Conservation (phyloP, 2,888 invertebrate genomes). For the Cetonia aurata region DNA sequence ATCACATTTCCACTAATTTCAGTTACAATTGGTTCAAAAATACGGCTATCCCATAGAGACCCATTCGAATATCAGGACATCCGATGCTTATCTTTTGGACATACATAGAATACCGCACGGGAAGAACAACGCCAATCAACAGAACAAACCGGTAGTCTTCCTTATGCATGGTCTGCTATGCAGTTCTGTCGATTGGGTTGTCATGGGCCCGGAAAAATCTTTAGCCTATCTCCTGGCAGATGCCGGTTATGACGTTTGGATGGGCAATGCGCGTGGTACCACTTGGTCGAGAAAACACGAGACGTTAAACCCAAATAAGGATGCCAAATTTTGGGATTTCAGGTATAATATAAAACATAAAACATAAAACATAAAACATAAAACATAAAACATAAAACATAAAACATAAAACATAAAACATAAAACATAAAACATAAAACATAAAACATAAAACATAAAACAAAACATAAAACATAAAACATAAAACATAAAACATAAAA, state of each 20-base stretch:
- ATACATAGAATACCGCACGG: slow-evolving; percentile 79
- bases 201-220: slow-evolving; percentile 77
- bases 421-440: too few relatives aligned
- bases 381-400: too few relatives aligned
- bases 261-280: slow-evolving; percentile 85
- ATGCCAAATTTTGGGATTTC: slow-evolving; percentile 72
- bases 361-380: too few relatives aligned
- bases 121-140: slow-evolving; percentile 9
- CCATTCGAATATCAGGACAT: slow-evolving; percentile 72
- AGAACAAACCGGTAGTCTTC: slow-evolving; percentile 69
- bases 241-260: slow-evolving; percentile 83
- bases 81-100: slow-evolving; percentile 84
- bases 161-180: slow-evolving; percentile 80
- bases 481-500: too few relatives aligned
- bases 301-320: slow-evolving; percentile 64
- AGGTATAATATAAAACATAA: slow-evolving; percentile 27
- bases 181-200: slow-evolving; percentile 80
- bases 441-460: too few relatives aligned
- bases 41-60: slow-evolving; percentile 75
- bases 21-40: slow-evolving; percentile 39
- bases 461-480: too few relatives aligned
- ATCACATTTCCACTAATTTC: neutral
- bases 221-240: slow-evolving; percentile 73
- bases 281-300: slow-evolving; percentile 74
- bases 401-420: too few relatives aligned